Evolutionary conservation across 2,113 vertebrate species (phyloP), one percentile per base, ranked within the genome.

Genomic region (Galeopterus variegatus): DNA sequence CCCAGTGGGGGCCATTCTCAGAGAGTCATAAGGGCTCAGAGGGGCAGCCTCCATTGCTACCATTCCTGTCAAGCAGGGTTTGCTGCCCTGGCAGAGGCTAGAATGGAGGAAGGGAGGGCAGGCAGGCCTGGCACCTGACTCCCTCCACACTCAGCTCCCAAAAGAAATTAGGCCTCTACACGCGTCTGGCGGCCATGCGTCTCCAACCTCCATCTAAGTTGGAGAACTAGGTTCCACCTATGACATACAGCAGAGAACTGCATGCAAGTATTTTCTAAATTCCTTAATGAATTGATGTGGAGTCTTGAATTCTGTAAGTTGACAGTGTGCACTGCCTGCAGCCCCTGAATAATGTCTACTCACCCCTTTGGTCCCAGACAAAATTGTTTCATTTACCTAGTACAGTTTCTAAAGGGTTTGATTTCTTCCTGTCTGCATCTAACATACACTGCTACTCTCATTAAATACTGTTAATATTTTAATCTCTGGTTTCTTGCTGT

Each of bases 381-480:
- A 87, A 97, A 89, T 45, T 26, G 13, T 52, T 75, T 72, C 10
- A 56, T 64, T 84, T 62, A 81, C 62, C 36, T 89, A 69, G 69
- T 17, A 69, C 58, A 48, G 9, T 72, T 90, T 90, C 75, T 76
- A 41, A 86, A 87, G 58, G 31, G 28, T 81, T 90, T 95, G 14
- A 84, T 79, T 83, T 80, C 69, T 87, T 95, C 79, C 60, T 31
- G 31, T 94, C 56, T 50, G n/a, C 90, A 36, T 79, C 48, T 69
- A 97, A 97, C 45, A n/a, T 82, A 91, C 13, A 76, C 28, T 48
- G 73, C 50, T 89, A 60, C 18, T 6, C 19, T 94, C 72, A 80
- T n/a, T 70, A 79, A 92, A 87, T 45, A 87, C 31, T 81, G 69
- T 75, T 95, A 92, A 89, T 90, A 95, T 82, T 95, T 92, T 91